Conservation (phyloP, 1,140 invertebrate species). For the Temnothorax curvispinosus region DNA sequence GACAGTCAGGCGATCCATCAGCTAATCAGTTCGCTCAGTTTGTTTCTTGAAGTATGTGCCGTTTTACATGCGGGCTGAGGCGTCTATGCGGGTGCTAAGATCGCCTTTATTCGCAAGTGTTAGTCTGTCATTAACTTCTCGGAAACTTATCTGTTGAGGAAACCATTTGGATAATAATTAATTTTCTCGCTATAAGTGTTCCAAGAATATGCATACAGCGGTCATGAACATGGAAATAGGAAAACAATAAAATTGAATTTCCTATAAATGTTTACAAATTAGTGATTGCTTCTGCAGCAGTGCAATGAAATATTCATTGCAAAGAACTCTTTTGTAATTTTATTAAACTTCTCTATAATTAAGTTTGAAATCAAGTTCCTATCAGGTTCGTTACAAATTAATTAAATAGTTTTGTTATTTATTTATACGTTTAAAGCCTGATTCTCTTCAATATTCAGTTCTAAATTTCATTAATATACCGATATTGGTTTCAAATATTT, state of each 20-base stretch:
- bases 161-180: neutral
- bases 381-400: neutral
- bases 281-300: neutral
- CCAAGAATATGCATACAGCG: neutral
- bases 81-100: slow-evolving; percentile 39
- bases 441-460: neutral
- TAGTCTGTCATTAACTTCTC: neutral
- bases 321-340: slow-evolving; percentile 1
- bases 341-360: slow-evolving; percentile 33
- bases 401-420: slow-evolving; percentile 8
- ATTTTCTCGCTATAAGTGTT: neutral
- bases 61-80: slow-evolving; percentile 50
- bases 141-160: neutral
- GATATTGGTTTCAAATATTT: neutral
- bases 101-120: slow-evolving; percentile 22
- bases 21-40: slow-evolving; percentile 55
- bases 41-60: slow-evolving; percentile 49
- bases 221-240: neutral
- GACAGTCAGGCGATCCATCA: slow-evolving; percentile 50
- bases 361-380: neutral
- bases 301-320: neutral
- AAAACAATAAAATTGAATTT: neutral
- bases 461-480: neutral
- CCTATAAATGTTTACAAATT: neutral
- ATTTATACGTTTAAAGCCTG: neutral